Percentiles rank a stretch among this genome's conserved stretches.
phyloP scores from a whole-genome alignment of 1,140 invertebrate genomes.

The Magallana angulata region DNA sequence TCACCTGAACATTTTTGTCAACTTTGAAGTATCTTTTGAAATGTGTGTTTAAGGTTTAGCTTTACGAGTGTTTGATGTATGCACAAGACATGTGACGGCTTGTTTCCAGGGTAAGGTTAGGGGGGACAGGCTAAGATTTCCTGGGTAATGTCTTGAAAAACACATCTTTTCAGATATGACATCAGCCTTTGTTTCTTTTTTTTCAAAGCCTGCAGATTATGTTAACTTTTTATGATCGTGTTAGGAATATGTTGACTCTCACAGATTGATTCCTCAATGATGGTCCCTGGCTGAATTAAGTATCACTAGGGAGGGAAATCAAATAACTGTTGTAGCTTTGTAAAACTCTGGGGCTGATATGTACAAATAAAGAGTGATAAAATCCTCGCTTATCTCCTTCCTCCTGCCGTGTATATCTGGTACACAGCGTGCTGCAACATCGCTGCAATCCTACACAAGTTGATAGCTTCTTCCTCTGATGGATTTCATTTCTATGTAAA shows the following conservation, averaged over 20 bases:
- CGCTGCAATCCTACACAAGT: not conserved
- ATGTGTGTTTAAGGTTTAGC: not conserved
- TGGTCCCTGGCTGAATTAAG: not conserved
- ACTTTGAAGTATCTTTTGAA: slow-evolving; percentile 34
- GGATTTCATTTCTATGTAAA: slow-evolving; percentile 32
- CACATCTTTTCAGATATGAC: not conserved
- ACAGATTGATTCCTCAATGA: not conserved
- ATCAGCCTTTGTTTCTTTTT: not conserved
- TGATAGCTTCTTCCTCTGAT: slow-evolving; percentile 30
- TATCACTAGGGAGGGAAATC: slow-evolving; percentile 14
- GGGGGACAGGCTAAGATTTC: not conserved
- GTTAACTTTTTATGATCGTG: slow-evolving; percentile 22
- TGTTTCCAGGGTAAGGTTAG: not conserved
- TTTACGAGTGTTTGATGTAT: slow-evolving; percentile 24
- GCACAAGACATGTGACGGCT: not conserved
- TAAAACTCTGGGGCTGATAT: not conserved
- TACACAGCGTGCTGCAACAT: not conserved
- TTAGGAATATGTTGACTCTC: slow-evolving; percentile 6
- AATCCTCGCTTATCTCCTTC: not conserved
- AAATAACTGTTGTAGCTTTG: too few species aligned
- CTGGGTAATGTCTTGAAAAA: not conserved
- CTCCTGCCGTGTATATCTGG: not conserved
- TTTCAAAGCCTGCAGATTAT: slow-evolving; percentile 17
- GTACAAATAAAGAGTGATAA: too few species aligned
- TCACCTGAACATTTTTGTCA: not conserved